Percentiles rank a stretch among this genome's conserved stretches.
Conservation (phyloP, 2,113 vertebrate genomes). For the Trogon surrucura region DNA sequence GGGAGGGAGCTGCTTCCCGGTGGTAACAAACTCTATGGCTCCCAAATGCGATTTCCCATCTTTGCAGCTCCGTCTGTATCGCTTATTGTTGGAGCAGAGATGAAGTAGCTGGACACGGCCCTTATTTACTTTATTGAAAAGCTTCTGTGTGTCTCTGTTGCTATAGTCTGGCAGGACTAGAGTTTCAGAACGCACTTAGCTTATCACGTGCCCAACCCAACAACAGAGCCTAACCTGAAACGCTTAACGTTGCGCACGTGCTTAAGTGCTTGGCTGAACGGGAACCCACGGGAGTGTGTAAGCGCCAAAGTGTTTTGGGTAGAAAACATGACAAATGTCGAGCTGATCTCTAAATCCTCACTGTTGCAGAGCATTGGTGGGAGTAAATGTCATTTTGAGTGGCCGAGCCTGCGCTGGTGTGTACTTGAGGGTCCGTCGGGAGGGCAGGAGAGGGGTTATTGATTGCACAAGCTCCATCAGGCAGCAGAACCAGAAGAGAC, state of each 20-base stretch:
- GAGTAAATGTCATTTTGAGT: neutral
- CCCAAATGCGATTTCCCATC: neutral
- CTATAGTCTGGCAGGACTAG: neutral
- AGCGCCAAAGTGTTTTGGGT: rapidly evolving
- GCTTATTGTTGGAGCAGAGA: neutral
- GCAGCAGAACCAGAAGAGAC: neutral
- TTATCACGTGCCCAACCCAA: neutral
- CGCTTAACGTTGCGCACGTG: rapidly evolving
- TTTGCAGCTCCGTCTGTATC: neutral
- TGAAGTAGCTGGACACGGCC: rapidly evolving
- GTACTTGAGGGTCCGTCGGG: neutral
- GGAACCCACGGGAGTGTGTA: neutral
- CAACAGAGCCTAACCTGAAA: neutral
- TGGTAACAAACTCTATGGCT: neutral
- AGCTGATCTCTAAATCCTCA: neutral
- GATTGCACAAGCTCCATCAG: neutral
- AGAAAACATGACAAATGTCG: neutral
- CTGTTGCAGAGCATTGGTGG: neutral
- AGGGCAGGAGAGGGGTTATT: neutral
- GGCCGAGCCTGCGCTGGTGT: neutral
- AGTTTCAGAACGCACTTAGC: neutral
- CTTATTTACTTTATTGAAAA: neutral
- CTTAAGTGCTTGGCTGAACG: neutral
- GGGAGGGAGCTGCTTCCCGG: neutral
- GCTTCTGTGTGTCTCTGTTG: neutral